Conservation (phyloP, 2,113 vertebrate genomes). For the Myotis yumanensis region DNA sequence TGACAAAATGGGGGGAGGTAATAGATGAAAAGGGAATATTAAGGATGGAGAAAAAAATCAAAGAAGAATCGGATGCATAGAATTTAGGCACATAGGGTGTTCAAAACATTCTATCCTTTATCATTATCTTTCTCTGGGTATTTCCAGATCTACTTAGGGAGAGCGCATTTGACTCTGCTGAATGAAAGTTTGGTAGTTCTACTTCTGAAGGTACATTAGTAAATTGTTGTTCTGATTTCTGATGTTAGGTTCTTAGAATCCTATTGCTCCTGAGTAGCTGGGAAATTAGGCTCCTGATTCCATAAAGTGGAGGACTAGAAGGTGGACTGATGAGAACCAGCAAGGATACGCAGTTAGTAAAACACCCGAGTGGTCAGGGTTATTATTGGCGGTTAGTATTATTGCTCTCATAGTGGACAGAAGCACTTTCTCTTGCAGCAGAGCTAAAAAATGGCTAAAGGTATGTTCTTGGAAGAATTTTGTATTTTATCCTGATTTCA, state of each 20-base stretch:
- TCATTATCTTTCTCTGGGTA: not conserved
- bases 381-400: not conserved
- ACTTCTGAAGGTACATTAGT: not conserved
- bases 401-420: not conserved
- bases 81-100: not conserved
- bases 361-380: not conserved
- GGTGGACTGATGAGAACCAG: not conserved
- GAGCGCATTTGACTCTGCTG: not conserved
- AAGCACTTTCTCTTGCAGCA: not conserved
- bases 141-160: not conserved
- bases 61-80: not conserved
- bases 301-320: not conserved
- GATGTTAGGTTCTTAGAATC: not conserved
- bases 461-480: not conserved
- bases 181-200: not conserved
- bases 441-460: not conserved
- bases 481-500: not conserved
- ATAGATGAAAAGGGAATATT: not conserved
- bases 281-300: not conserved
- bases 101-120: not conserved
- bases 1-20: not conserved
- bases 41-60: not conserved
- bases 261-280: not conserved
- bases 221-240: not conserved
- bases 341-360: not conserved